Evolutionary conservation across 2,797 vertebrate species (phyloP).

Genomic region (Pachyuromys duprasi): DNA sequence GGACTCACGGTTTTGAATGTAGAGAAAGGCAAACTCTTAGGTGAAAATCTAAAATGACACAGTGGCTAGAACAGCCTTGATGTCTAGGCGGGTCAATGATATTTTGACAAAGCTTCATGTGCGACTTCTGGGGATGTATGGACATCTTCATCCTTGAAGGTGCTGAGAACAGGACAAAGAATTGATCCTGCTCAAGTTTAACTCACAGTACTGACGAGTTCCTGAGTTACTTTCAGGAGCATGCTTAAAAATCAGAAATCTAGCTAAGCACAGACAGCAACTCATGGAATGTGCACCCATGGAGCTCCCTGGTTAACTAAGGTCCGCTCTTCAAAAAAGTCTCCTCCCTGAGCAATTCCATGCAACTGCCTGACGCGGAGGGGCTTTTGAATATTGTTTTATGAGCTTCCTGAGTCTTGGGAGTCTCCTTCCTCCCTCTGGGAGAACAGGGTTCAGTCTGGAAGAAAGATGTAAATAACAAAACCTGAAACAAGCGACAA

Average conservation of each 20-base stretch:
- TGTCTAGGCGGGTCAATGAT: constrained; percentile 64
- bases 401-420: too few relatives aligned
- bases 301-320: neutral
- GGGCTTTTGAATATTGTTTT: neutral
- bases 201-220: neutral
- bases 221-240: neutral
- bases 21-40: constrained; percentile 63
- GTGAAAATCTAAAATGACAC: constrained; percentile 57
- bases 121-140: neutral
- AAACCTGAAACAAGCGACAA: constrained; percentile 55
- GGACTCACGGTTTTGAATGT: neutral
- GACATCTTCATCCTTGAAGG: neutral
- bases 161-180: neutral
- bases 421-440: neutral
- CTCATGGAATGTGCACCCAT: neutral
- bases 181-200: too few relatives aligned
- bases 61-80: constrained; percentile 56
- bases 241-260: neutral
- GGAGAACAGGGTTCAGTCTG: neutral
- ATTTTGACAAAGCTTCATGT: constrained; percentile 66
- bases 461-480: neutral
- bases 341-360: neutral
- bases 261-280: neutral
- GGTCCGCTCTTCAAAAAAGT: neutral
- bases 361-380: neutral